Evolutionary conservation across 2,888 invertebrate species (phyloP).

Genomic region (Empis stercorea): DNA sequence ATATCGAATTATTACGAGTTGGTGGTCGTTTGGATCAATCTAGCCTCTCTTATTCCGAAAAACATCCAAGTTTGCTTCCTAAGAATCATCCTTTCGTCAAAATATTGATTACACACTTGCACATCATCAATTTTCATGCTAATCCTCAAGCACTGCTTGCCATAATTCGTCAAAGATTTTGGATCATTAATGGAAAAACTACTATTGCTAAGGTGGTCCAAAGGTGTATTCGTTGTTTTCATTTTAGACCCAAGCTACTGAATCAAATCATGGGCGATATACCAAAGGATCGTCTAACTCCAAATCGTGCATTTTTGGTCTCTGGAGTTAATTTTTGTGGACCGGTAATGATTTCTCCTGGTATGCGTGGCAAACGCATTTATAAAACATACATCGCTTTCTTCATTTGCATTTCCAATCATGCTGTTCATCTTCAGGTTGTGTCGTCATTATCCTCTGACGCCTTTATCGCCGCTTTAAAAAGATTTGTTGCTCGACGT

Average conservation of each 20-base stretch:
- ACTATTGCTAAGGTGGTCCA: background rate
- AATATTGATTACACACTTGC: background rate
- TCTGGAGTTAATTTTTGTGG: constrained; percentile 13
- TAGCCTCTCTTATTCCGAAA: no score
- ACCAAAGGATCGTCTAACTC: background rate
- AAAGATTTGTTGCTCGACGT: constrained; percentile 5
- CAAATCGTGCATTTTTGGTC: constrained; percentile 6
- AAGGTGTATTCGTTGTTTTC: constrained; percentile 1
- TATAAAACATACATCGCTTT: constrained; percentile 6
- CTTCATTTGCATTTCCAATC: background rate
- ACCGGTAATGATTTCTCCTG: constrained; percentile 8
- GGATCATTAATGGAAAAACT: constrained; percentile 4
- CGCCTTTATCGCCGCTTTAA: background rate
- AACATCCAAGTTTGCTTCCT: constrained; percentile 14
- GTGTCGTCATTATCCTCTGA: background rate
- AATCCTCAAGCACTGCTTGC: constrained; percentile 4
- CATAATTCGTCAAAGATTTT: constrained; percentile 5
- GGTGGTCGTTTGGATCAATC: no score
- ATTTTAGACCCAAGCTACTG: background rate
- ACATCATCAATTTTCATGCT: constrained; percentile 6
- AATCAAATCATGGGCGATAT: constrained; percentile 13
- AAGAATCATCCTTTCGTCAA: constrained; percentile 5
- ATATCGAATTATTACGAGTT: no score
- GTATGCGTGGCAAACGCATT: background rate
- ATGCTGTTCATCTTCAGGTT: no score